These are phyloP conservation scores for Chrysemys picta DNA, from an alignment of 2,113 vertebrate species.

Conservation along the genomic window DNA sequence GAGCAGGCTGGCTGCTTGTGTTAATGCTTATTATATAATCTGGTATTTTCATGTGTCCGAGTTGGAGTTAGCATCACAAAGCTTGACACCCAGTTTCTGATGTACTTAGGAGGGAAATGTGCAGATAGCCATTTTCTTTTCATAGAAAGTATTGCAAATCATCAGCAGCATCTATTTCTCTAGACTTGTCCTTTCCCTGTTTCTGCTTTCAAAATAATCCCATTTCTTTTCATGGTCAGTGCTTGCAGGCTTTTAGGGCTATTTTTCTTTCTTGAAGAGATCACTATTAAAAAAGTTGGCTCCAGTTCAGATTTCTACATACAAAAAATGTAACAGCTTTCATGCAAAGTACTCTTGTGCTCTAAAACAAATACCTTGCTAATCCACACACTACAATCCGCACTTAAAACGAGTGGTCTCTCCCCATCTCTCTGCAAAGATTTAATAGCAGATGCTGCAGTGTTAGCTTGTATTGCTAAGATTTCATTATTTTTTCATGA, in stretches of 20 bases:
- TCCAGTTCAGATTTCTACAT: slow-evolving; percentile 10
- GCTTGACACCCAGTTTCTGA: slow-evolving; percentile 1
- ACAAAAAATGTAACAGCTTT: slow-evolving; percentile 31
- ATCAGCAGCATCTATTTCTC: neutral
- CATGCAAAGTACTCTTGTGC: neutral
- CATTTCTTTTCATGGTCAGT: neutral
- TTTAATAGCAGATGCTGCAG: slow-evolving; percentile 70
- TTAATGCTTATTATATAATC: neutral
- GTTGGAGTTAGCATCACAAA: neutral
- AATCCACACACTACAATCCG: slow-evolving; percentile 14
- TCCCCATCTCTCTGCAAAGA: slow-evolving; percentile 52
- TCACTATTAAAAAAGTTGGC: slow-evolving; percentile 46
- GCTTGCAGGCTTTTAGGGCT: neutral
- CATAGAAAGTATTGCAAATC: neutral
- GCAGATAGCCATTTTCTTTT: slow-evolving; percentile 11
- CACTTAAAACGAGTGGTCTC: slow-evolving; percentile 47
- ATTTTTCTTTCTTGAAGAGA: neutral
- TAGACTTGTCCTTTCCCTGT: neutral
- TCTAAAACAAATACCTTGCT: slow-evolving; percentile 23
- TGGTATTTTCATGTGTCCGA: neutral
- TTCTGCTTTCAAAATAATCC: neutral
- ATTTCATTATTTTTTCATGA: slow-evolving; percentile 53
- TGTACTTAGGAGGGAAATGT: neutral
- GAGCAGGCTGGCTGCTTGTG: neutral
- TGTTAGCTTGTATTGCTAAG: slow-evolving; percentile 46